A percentile compares a stretch with the other conserved stretches of the same genome.
phyloP scores from a whole-genome alignment of 2,113 vertebrate species.

The Istiophorus platypterus region DNA sequence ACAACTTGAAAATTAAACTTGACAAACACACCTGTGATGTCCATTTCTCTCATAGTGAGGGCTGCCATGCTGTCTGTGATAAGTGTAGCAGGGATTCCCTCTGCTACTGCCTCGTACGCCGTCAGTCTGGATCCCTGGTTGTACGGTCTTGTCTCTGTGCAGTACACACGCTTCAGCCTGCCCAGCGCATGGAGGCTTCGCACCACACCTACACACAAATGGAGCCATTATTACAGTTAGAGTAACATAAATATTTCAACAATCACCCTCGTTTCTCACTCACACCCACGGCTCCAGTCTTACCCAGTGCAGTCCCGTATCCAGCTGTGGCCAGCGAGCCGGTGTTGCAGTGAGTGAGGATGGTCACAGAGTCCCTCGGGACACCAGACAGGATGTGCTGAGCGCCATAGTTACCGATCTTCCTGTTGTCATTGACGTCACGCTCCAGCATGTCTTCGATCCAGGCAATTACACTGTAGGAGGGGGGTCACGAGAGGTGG shows the following conservation, averaged over 20 bases:
- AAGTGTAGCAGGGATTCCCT: conserved; percentile 90
- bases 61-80: conserved; percentile 92
- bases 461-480: conserved; percentile 86
- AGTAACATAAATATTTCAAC: background rate
- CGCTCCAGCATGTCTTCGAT: conserved; percentile 90
- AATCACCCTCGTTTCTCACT: background rate
- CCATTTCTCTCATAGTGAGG: conserved; percentile 87
- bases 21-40: conserved; percentile 85
- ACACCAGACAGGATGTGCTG: conserved; percentile 88
- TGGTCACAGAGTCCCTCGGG: conserved; percentile 83
- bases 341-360: conserved; percentile 94
- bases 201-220: conserved; percentile 85
- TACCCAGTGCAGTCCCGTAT: conserved; percentile 92
- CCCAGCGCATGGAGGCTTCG: conserved; percentile 88
- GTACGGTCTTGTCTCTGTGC: conserved; percentile 92
- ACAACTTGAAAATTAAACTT: background rate
- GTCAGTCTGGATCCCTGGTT: conserved; percentile 93
- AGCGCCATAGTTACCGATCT: conserved; percentile 90
- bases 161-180: conserved; percentile 88
- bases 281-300: conserved; percentile 29
- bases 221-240: conserved; percentile 3
- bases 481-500: conserved; percentile 31
- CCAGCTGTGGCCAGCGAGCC: conserved; percentile 91
- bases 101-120: conserved; percentile 89
- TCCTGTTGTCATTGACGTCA: conserved; percentile 89